Base-by-base conservation (phyloP, 2,888 invertebrate genomes). In the Colostygia pectinataria region DNA sequence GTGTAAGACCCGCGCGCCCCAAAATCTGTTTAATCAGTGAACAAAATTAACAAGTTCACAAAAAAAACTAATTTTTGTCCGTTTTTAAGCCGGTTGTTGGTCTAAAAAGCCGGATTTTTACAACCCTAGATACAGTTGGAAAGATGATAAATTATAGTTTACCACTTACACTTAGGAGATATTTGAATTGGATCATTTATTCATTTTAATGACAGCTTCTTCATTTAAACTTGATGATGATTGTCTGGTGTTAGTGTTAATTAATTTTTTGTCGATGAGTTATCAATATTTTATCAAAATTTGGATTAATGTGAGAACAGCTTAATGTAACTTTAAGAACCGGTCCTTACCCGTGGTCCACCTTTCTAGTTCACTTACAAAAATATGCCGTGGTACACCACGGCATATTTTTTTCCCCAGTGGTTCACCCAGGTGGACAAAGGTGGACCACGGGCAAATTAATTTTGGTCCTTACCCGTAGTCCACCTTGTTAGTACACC, bases 241-340 rank as follows among this genome's bases (percentile, higher is more conserved):
- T 75, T 73, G 74, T 71, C 65, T 63, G 67, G 63, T 71, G n/a
- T n/a, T n/a, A n/a, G n/a, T n/a, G 71, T 77, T 80, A 77, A 78
- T 79, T 61, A 73, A 74, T 69, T 68, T 69, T 57, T 58, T 60
- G 59, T 66, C 66, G 71, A 71, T 64, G 51, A 66, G 68, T 75
- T 74, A 77, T 80, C 76, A 75, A 66, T 70, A 71, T 71, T 61
- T 48, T 50, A 44, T 34, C 42, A 38, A 43, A 41, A 53, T 42
- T 42, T 28, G 28, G 28, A 51, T 37, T 29, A 43, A 9, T 8
- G 14, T 41, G 46, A 56, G 45, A 40, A 45, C 31, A 31, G 34
- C 49, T 33, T 7, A 55, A 47, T 50, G 47, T 43, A 4, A 3
- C 18, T n/a, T n/a, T n/a, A n/a, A n/a, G n/a, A n/a, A n/a, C n/a